phyloP scores from a whole-genome alignment of 2,113 vertebrate genomes.

The Equus quagga region DNA sequence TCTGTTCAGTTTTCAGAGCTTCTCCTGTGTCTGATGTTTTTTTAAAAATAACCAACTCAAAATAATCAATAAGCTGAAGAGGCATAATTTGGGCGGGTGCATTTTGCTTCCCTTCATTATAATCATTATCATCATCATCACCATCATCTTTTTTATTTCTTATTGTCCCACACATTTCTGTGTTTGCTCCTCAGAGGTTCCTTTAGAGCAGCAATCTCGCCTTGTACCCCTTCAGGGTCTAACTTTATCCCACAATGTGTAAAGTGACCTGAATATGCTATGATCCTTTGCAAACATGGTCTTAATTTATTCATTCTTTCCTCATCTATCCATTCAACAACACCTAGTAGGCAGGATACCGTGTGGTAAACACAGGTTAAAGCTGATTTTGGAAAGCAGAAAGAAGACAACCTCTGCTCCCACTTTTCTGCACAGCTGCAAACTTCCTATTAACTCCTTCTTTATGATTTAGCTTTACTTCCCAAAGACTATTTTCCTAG shows the following conservation, averaged over 20 bases:
- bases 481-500: background rate
- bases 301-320: background rate
- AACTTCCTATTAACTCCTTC: background rate
- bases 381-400: background rate
- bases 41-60: background rate
- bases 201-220: background rate
- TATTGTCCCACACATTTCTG: background rate
- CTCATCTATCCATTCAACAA: background rate
- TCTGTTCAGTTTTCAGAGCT: background rate
- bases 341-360: background rate
- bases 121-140: background rate
- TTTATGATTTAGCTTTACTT: background rate
- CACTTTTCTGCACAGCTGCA: background rate
- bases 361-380: background rate
- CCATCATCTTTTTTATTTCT: background rate
- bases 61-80: background rate
- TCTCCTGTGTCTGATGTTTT: background rate
- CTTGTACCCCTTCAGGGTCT: accelerated
- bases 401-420: background rate
- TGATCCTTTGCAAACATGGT: background rate
- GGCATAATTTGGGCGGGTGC: background rate
- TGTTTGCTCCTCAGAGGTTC: background rate
- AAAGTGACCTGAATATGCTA: background rate
- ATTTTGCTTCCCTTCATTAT: background rate
- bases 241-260: background rate